A percentile compares a stretch with the other conserved stretches of the same genome.
Conservation (phyloP, 2,888 invertebrate genomes). For the Conchocele bisecta region DNA sequence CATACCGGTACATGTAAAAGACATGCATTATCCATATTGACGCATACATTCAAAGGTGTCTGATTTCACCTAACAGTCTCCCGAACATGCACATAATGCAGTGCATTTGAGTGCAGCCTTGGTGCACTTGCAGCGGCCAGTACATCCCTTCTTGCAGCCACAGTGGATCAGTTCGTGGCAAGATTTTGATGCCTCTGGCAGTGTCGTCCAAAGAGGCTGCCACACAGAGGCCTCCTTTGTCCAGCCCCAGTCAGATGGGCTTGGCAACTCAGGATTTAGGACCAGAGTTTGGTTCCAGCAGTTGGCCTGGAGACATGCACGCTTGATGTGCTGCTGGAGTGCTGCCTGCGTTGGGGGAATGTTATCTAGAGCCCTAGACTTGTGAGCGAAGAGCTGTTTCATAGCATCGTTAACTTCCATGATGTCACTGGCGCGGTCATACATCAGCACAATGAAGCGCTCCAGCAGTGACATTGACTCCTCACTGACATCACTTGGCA, state of each 20-base stretch:
- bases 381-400: conserved; percentile 1
- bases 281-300: not conserved
- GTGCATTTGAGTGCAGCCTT: not conserved
- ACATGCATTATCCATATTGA: no score
- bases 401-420: not conserved
- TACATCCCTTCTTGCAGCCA: not conserved
- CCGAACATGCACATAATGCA: conserved; percentile 1
- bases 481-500: not conserved
- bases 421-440: not conserved
- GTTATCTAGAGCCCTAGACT: not conserved
- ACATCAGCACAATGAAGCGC: not conserved
- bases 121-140: not conserved
- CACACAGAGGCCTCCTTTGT: not conserved
- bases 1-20: no score
- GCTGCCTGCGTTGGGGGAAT: conserved; percentile 1
- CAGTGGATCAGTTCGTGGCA: conserved; percentile 1
- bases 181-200: not conserved
- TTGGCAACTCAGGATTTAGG: not conserved
- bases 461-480: not conserved
- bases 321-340: not conserved
- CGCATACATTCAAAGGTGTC: no score
- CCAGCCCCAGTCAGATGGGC: not conserved
- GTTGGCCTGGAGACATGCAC: not conserved
- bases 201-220: not conserved
- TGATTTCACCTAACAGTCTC: no score